These are phyloP conservation scores for Drosophila percnosoma DNA, from an alignment of 2,888 invertebrate species.

Conservation along the genomic window DNA sequence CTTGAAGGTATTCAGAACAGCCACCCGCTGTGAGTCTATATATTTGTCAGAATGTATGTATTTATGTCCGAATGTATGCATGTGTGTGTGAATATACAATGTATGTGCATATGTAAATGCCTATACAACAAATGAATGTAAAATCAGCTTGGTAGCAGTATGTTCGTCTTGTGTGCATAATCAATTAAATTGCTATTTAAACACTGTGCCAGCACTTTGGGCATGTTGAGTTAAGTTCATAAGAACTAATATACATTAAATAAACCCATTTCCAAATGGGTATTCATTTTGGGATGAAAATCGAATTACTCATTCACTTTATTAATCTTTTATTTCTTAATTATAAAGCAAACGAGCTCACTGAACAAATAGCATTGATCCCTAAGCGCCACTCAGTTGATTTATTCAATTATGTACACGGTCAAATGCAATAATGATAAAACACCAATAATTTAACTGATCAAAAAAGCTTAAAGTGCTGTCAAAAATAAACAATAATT, in stretches of 20 bases:
- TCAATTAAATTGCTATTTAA: slow-evolving; percentile 33
- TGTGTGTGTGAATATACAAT: background rate
- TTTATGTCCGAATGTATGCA: background rate
- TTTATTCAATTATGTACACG: background rate
- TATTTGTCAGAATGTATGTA: background rate
- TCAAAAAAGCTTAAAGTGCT: background rate
- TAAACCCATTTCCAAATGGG: slow-evolving; percentile 18
- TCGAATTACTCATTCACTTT: slow-evolving; percentile 5
- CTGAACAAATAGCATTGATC: background rate
- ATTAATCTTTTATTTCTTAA: slow-evolving; percentile 10
- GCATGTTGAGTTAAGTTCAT: slow-evolving; percentile 11
- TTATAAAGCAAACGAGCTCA: background rate
- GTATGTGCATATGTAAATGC: background rate
- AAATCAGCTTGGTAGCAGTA: background rate
- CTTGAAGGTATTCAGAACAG: slow-evolving; percentile 34
- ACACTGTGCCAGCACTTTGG: slow-evolving; percentile 2
- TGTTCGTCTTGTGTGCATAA: slow-evolving; percentile 19
- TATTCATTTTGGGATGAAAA: background rate
- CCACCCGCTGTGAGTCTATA: slow-evolving; percentile 4
- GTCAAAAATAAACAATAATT: background rate
- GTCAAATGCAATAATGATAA: background rate
- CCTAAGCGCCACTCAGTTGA: background rate
- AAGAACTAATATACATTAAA: slow-evolving; percentile 15
- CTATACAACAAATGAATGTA: background rate
- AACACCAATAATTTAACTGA: background rate